Percentiles rank a stretch among this genome's conserved stretches.
phyloP scores from a whole-genome alignment of 2,797 vertebrate genomes.

The Kryptopterus vitreolus region DNA sequence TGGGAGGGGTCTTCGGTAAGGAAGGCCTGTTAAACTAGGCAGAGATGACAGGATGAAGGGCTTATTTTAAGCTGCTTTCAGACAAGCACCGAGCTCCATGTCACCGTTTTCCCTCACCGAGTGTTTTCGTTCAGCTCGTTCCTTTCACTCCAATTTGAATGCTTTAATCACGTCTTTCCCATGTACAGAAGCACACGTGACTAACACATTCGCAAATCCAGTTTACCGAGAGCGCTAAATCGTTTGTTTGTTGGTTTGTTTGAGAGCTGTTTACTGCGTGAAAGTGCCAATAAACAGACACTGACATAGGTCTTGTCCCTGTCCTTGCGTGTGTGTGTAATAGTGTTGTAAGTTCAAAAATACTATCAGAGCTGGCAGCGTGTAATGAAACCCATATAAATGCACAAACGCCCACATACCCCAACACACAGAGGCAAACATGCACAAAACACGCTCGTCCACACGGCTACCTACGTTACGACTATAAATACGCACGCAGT shows the following conservation, averaged over 20 bases:
- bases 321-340: constrained; percentile 19
- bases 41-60: constrained; percentile 35
- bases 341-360: constrained; percentile 64
- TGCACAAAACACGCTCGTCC: constrained; percentile 32
- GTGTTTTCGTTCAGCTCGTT: background rate
- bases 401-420: constrained; percentile 39
- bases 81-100: constrained; percentile 22
- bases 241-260: too few species aligned
- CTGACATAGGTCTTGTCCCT: background rate
- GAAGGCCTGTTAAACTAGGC: constrained; percentile 20
- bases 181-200: background rate
- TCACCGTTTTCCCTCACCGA: constrained; percentile 23
- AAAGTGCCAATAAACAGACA: constrained; percentile 10
- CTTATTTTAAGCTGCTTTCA: constrained; percentile 40
- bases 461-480: constrained; percentile 64
- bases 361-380: constrained; percentile 62
- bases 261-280: background rate
- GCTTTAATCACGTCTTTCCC: constrained; percentile 20
- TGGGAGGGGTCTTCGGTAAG: constrained; percentile 4
- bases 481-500: constrained; percentile 19
- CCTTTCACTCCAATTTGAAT: constrained; percentile 6
- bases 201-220: background rate
- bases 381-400: constrained; percentile 60
- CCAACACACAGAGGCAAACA: constrained; percentile 19
- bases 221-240: background rate